phyloP scores from a whole-genome alignment of 2,888 invertebrate species.

The Cerceris rybyensis region DNA sequence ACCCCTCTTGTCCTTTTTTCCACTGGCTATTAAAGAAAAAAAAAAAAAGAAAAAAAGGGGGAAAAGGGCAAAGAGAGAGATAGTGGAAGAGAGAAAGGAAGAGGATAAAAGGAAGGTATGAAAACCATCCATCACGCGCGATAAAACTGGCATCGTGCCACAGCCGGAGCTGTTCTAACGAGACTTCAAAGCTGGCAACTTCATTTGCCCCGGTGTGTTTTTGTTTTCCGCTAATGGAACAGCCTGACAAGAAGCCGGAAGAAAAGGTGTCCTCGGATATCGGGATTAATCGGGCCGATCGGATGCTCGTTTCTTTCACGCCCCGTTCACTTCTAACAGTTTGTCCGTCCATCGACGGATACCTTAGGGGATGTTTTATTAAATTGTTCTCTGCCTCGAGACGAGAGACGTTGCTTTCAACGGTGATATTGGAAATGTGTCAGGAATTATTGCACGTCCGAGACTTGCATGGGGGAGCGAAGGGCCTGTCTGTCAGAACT shows the following conservation, averaged over 20 bases:
- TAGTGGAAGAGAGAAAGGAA: not conserved
- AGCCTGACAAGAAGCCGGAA: constrained; percentile 38
- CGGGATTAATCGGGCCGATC: constrained; percentile 39
- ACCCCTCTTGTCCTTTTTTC: constrained; percentile 11
- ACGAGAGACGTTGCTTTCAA: too few species aligned
- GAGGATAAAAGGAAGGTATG: constrained; percentile 49
- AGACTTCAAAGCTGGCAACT: constrained; percentile 65
- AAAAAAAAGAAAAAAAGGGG: not conserved
- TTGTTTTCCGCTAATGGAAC: constrained; percentile 40
- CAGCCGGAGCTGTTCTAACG: constrained; percentile 53
- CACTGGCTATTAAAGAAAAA: constrained; percentile 48
- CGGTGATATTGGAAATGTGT: too few species aligned
- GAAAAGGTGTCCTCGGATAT: constrained; percentile 20
- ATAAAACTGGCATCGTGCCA: constrained; percentile 62
- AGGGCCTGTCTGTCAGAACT: too few species aligned
- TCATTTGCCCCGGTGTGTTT: constrained; percentile 55
- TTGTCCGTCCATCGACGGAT: not conserved
- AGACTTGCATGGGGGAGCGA: too few species aligned
- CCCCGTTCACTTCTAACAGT: not conserved
- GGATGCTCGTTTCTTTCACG: not conserved
- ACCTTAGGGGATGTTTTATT: too few species aligned
- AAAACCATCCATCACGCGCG: constrained; percentile 63
- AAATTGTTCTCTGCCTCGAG: too few species aligned
- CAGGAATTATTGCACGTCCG: too few species aligned
- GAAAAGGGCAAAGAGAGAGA: not conserved